These are phyloP conservation scores for Mugil cephalus DNA, from an alignment of 2,113 vertebrate species.

Conservation along the genomic window DNA sequence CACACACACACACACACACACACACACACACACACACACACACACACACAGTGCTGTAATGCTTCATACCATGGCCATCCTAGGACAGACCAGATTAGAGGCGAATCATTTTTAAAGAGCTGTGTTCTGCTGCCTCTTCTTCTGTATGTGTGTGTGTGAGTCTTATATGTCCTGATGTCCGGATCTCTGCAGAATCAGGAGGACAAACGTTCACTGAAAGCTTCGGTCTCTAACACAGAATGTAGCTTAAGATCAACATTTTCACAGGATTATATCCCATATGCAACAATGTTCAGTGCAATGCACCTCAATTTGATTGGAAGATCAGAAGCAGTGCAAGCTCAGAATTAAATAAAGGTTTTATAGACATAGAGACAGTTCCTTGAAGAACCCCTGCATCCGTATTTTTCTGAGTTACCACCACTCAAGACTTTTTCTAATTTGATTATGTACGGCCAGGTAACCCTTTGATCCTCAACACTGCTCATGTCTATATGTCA, in stretches of 20 bases:
- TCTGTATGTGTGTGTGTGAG: slow-evolving; percentile 16
- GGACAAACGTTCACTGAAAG: slow-evolving; percentile 15
- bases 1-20: slow-evolving; percentile 22
- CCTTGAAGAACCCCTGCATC: no score
- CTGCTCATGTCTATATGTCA: no score
- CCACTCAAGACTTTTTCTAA: no score
- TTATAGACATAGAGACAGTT: no score
- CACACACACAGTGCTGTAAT: slow-evolving; percentile 20
- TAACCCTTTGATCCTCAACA: no score
- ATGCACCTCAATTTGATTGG: no score
- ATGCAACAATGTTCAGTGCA: no score
- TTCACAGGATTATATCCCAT: no score
- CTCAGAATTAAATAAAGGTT: no score
- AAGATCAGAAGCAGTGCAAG: no score
- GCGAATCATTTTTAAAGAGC: slow-evolving; percentile 59
- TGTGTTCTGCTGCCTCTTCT: slow-evolving; percentile 19
- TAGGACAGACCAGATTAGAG: slow-evolving; percentile 61
- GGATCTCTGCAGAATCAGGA: slow-evolving; percentile 8
- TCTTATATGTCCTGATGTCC: slow-evolving; percentile 34
- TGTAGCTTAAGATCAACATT: not conserved
- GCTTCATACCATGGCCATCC: slow-evolving; percentile 54
- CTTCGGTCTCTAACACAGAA: not conserved
- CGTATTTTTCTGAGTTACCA: no score
- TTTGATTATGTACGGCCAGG: no score
- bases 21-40: slow-evolving; percentile 31